Conservation (phyloP, 1,140 invertebrate species). For the Tetragnatha versicolor region DNA sequence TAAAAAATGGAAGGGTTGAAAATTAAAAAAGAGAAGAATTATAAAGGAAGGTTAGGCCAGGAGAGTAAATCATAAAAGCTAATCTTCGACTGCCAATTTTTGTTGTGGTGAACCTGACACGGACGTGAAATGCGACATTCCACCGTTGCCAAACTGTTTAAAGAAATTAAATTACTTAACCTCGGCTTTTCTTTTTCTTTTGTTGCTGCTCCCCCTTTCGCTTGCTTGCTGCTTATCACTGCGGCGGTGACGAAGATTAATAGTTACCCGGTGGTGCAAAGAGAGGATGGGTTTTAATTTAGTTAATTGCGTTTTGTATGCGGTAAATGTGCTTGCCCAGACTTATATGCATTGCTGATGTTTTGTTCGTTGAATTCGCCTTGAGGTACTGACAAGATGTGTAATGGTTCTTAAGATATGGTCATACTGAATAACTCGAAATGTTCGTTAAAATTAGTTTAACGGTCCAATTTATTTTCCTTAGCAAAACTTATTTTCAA, state of each 20-base stretch:
- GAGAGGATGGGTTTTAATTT: too few relatives aligned
- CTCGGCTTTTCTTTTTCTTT: not conserved
- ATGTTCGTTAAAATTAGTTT: too few relatives aligned
- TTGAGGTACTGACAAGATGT: too few relatives aligned
- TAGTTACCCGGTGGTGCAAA: not conserved
- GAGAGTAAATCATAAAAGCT: conserved; percentile 21
- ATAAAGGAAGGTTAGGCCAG: conserved; percentile 10
- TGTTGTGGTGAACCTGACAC: conserved; percentile 14
- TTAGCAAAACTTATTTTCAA: too few relatives aligned
- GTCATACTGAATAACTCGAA: too few relatives aligned
- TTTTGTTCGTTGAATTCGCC: too few relatives aligned
- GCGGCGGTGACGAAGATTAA: not conserved
- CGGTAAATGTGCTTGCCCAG: too few relatives aligned
- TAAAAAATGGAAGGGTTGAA: too few relatives aligned
- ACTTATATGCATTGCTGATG: too few relatives aligned
- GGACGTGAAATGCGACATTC: not conserved
- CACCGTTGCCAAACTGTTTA: conserved; percentile 12
- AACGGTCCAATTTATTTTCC: too few relatives aligned
- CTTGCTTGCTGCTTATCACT: not conserved
- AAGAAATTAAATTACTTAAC: conserved; percentile 29
- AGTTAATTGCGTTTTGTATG: too few relatives aligned
- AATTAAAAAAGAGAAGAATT: conserved; percentile 7
- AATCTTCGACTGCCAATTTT: conserved; percentile 18
- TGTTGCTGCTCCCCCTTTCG: not conserved
- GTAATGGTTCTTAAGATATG: too few relatives aligned